Base-by-base conservation (phyloP, 2,797 vertebrate genomes). In the Eutrigla gurnardus region DNA sequence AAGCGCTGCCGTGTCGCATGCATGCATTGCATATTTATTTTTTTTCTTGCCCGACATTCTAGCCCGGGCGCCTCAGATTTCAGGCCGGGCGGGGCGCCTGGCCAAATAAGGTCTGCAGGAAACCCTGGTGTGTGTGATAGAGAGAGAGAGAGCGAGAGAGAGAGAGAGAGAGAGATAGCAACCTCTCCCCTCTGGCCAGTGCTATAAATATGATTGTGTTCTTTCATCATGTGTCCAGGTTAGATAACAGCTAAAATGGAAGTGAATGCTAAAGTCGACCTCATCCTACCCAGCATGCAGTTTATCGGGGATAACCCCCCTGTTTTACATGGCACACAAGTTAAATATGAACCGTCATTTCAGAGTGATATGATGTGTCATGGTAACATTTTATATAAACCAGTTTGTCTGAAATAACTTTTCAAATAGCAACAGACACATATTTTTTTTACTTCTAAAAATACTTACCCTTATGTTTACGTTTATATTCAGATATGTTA, bases 131-230 rank as follows among this genome's bases (percentile, higher is more conserved):
- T 46, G 45, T 46, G 45, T 46, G 45, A 25, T 25, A 25, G 25
- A 25, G 25, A 25, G 25, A 25, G 25, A 25, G 25, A 25, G 25
- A 25, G 25, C 25, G 25, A 25, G 25, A 25, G 25, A 25, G 2
- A 25, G 25, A 25, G 25, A 25, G 2, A 25, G 25, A 25, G 25
- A 25, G 25, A 25, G 25, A 25, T 25, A 81, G 43, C 77, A 75
- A 59, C 3, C 35, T 35, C 40, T 73, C 58, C 65, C 75, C 76
- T 71, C 43, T 9, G 61, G 81, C 70, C 50, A 46, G 36, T 1
- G 63, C 78, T 85, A 83, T 65, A 87, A 91, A 84, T 84, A 82
- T 36, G 52, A 73, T 9, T 33, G 12, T 50, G 64, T 40, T 72
- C 49, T 55, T 67, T 65, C 45, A 25, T 74, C 18, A n/a, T 63